Evolutionary conservation across 2,888 invertebrate species (phyloP).

Genomic region (Chrysolina haemoptera): DNA sequence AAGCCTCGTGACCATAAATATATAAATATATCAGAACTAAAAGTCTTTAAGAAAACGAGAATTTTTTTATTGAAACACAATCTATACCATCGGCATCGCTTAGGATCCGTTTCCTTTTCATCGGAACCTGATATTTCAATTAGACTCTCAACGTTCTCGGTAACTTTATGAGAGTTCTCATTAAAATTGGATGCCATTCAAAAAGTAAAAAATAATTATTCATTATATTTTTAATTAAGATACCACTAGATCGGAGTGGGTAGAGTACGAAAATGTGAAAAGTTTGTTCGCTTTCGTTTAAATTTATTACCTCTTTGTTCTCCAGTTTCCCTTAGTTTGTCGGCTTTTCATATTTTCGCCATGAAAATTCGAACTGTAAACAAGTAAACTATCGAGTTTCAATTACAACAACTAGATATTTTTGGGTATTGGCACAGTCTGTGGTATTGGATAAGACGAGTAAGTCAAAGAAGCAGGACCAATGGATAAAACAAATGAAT

Average conservation of each 20-base stretch:
- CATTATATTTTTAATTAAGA: slow-evolving; percentile 18
- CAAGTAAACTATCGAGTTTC: not conserved
- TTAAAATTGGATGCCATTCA: not conserved
- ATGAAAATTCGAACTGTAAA: not conserved
- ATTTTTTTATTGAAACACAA: too few species aligned
- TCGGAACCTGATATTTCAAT: too few species aligned
- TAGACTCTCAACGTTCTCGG: not conserved
- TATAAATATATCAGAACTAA: too few species aligned
- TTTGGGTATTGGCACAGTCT: too few species aligned
- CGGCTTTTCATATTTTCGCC: not conserved
- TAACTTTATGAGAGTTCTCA: not conserved
- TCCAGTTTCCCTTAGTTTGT: not conserved
- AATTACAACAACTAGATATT: not conserved
- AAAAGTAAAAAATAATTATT: not conserved
- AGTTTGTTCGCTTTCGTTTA: not conserved
- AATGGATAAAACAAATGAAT: too few species aligned
- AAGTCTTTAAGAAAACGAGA: too few species aligned
- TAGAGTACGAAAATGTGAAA: not conserved
- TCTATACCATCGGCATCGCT: too few species aligned
- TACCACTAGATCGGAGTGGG: not conserved
- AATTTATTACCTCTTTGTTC: slow-evolving; percentile 12
- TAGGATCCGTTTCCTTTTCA: too few species aligned
- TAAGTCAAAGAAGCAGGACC: too few species aligned
- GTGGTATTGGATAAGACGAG: not conserved
- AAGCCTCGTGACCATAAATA: too few species aligned